A percentile compares a stretch with the other conserved stretches of the same genome.
phyloP scores from a whole-genome alignment of 2,797 vertebrate species.

The Sus cebifrons region DNA sequence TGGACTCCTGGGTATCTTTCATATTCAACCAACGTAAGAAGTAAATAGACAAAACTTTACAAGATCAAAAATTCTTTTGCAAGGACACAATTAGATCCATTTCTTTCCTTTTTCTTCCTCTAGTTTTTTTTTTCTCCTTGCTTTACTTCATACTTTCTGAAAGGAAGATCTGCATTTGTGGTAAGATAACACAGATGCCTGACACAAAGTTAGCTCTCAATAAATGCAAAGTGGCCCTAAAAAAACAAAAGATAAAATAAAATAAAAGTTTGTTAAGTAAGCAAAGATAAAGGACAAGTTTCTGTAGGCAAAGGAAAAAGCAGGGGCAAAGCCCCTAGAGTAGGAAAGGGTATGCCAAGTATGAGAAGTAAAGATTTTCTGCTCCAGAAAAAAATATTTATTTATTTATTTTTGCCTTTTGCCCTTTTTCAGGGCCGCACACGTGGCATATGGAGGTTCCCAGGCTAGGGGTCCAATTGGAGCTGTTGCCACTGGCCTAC shows the following conservation, averaged over 20 bases:
- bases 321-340: neutral
- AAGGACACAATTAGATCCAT: slow-evolving; percentile 72
- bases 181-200: neutral
- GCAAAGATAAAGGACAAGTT: neutral
- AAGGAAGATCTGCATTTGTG: slow-evolving; percentile 14
- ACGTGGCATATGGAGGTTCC: no score
- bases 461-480: no score
- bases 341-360: neutral
- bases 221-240: neutral
- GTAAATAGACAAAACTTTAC: slow-evolving; percentile 79
- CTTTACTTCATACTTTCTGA: slow-evolving; percentile 63
- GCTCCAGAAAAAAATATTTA: neutral
- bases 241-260: no score
- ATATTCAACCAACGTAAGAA: slow-evolving; percentile 67
- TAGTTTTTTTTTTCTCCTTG: neutral
- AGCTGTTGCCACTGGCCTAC: no score
- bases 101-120: neutral
- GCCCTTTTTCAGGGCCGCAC: no score
- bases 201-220: neutral
- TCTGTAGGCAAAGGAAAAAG: neutral
- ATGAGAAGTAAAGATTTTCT: neutral
- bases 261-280: neutral
- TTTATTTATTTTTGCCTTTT: no score
- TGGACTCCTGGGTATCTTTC: slow-evolving; percentile 76
- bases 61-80: slow-evolving; percentile 77